Conservation (phyloP, 2,888 invertebrate genomes). For the Lithophane leautieri region DNA sequence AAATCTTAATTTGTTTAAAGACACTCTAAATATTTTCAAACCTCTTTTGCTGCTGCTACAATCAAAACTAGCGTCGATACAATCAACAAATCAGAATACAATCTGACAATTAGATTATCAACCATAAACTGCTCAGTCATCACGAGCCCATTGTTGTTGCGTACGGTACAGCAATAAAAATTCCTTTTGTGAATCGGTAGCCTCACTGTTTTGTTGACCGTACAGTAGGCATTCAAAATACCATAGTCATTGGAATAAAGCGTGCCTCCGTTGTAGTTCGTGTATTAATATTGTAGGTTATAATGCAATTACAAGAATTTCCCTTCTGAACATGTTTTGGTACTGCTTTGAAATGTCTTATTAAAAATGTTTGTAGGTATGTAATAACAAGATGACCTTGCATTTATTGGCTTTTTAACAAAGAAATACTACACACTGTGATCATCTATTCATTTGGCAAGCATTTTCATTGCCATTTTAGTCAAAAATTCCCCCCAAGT, state of each 20-base stretch:
- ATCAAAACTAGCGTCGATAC: conserved; percentile 72
- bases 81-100: conserved; percentile 83
- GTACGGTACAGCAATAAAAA: conserved; percentile 73
- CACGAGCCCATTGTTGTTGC: conserved; percentile 77
- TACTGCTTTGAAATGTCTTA: conserved; percentile 38
- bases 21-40: neutral
- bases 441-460: conserved; percentile 17
- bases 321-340: conserved; percentile 6
- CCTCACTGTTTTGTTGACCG: conserved; percentile 75
- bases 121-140: conserved; percentile 80
- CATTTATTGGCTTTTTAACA: conserved; percentile 24
- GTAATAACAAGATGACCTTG: conserved; percentile 30
- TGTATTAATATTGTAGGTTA: conserved; percentile 53
- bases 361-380: conserved; percentile 26
- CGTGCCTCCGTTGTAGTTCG: conserved; percentile 44
- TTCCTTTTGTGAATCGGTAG: conserved; percentile 74
- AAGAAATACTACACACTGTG: neutral
- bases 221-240: conserved; percentile 67
- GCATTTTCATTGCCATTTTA: neutral
- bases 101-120: conserved; percentile 87
- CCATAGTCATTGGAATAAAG: conserved; percentile 71
- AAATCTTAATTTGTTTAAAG: no score
- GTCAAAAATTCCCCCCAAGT: neutral
- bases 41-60: conserved; percentile 71
- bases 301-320: conserved; percentile 45